Conservation (phyloP, 1,140 invertebrate species). For the Leptinotarsa undecemlineata region DNA sequence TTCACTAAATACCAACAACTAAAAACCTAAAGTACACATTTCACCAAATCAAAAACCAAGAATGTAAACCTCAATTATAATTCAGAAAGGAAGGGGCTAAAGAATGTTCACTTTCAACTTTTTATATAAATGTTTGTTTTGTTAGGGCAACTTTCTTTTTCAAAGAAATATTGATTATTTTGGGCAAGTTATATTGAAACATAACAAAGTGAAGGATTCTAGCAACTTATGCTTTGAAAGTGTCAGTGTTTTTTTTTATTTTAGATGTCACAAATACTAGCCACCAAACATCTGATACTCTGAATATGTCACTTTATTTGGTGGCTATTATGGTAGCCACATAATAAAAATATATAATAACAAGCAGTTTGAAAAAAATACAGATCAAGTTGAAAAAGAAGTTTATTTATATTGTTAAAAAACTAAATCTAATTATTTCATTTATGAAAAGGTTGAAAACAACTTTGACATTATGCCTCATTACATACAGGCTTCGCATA, state of each 20-base stretch:
- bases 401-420: background rate
- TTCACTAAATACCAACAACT: too few species aligned
- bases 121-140: too few species aligned
- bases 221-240: background rate
- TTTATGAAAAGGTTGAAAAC: constrained; percentile 2
- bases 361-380: background rate
- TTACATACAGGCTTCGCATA: background rate
- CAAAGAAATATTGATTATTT: background rate
- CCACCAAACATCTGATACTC: background rate
- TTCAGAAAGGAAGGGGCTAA: too few species aligned
- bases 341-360: constrained; percentile 4
- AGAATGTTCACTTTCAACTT: too few species aligned
- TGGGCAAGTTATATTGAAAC: constrained; percentile 1
- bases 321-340: background rate
- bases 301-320: constrained; percentile 7
- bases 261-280: constrained; percentile 1
- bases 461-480: background rate
- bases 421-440: constrained; percentile 6
- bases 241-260: background rate
- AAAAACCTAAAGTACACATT: too few species aligned
- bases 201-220: background rate
- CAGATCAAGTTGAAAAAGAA: background rate
- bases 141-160: constrained; percentile 1
- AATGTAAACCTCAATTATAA: too few species aligned
- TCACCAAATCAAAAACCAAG: too few species aligned